Evolutionary conservation across 2,888 invertebrate species (phyloP).

Genomic region (Syrista parreyssii): DNA sequence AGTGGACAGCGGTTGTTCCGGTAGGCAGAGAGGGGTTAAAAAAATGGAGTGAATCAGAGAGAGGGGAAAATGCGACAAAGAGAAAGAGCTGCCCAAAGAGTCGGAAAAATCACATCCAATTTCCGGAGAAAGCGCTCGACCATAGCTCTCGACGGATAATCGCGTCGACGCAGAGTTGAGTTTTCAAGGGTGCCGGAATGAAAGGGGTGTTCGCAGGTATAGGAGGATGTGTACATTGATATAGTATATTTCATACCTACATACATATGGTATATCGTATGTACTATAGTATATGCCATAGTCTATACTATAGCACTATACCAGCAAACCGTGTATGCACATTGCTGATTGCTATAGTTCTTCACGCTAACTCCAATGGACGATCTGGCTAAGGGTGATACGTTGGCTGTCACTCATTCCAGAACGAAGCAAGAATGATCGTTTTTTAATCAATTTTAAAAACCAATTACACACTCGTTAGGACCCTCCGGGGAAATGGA

Average conservation of each 20-base stretch:
- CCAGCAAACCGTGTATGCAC: no score
- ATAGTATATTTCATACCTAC: no score
- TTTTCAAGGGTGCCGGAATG: background rate
- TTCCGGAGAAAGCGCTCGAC: slow-evolving; percentile 27
- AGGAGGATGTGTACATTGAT: no score
- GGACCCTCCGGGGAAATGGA: slow-evolving; percentile 34
- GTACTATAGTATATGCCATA: no score
- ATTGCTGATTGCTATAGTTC: no score
- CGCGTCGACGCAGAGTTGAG: slow-evolving; percentile 10
- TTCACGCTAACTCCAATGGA: no score
- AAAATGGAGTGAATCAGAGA: background rate
- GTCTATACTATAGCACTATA: no score
- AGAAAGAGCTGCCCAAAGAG: no score
- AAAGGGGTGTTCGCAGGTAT: background rate
- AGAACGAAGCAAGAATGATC: slow-evolving; percentile 39
- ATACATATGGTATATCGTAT: no score
- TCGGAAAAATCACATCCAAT: slow-evolving; percentile 25
- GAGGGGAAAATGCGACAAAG: background rate
- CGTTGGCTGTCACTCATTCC: slow-evolving; percentile 10
- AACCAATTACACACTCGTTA: slow-evolving; percentile 54
- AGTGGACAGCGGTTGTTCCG: no score
- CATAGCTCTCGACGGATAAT: slow-evolving; percentile 18
- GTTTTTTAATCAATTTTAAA: slow-evolving; percentile 54
- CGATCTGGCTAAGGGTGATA: no score
- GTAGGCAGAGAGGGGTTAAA: background rate